These are phyloP conservation scores for Oncorhynchus masou DNA, from an alignment of 2,113 vertebrate species.

Conservation along the genomic window DNA sequence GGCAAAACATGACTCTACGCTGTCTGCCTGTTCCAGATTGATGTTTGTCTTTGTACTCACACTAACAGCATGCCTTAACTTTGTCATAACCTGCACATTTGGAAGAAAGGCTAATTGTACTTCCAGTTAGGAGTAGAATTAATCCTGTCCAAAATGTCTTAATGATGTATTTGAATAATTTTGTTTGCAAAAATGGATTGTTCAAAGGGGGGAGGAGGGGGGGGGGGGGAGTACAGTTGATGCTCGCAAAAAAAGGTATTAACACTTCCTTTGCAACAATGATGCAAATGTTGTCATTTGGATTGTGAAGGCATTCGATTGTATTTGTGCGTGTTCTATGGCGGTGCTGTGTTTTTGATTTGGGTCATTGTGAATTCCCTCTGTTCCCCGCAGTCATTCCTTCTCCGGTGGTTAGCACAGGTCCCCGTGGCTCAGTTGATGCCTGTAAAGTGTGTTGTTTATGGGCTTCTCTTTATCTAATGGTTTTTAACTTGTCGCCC, in stretches of 20 bases:
- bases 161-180: not conserved
- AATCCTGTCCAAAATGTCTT: not conserved
- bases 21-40: slow-evolving; percentile 37
- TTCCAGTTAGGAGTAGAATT: not conserved
- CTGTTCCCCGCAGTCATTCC: slow-evolving; percentile 43
- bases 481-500: slow-evolving; percentile 54
- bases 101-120: not conserved
- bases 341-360: slow-evolving; percentile 8
- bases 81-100: not conserved
- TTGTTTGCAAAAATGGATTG: too few relatives aligned
- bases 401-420: slow-evolving; percentile 44
- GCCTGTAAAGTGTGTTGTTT: slow-evolving; percentile 47
- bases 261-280: not conserved
- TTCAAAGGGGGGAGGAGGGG: too few relatives aligned
- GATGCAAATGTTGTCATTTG: not conserved
- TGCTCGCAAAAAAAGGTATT: not conserved
- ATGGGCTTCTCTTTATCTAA: slow-evolving; percentile 61
- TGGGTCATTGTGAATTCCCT: slow-evolving; percentile 30
- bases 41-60: slow-evolving; percentile 15
- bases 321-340: not conserved
- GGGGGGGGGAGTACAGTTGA: not conserved
- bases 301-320: not conserved
- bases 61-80: not conserved
- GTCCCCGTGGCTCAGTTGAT: slow-evolving; percentile 52
- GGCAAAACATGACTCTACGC: slow-evolving; percentile 44